Base-by-base conservation (phyloP, 2,113 vertebrate species). In the Corythornis cristatus region DNA sequence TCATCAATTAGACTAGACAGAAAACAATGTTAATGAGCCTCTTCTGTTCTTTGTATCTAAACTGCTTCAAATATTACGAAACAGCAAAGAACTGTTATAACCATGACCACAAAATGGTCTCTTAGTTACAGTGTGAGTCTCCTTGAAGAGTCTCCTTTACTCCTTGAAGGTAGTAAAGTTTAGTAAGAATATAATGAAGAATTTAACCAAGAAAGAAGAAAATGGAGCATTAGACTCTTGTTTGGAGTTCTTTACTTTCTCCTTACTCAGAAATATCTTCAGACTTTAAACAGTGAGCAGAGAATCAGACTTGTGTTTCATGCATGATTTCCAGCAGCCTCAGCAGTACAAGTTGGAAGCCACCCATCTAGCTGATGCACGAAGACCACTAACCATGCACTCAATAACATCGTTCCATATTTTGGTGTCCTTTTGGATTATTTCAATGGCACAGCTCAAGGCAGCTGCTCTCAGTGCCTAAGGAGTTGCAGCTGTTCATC, bases 401-500 rank as follows among this genome's bases (percentile, higher is more conserved):
- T 82, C 62, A 76, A 58, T 58, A 86, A 66, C 45, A 40, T 85
- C 94, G 90, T 96, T 89, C 70, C 78, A 75, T 58, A 93, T 96
- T 89, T 79, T 84, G 64, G 72, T 95, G 89, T 88, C 84, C 96
- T 95, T 94, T 92, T 95, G 83, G 90, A 92, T 82, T 89, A 93
- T 95, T 95, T 95, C 95, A 96, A 54, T 88, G 58, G 94, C 14
- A 28, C 79, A 89, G 50, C 78, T 93, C 72, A 94, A 96, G 94
- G 88, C 97, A 97, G 94, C 97, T 97, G 95, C 15, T 33, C 73
- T 96, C 74, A 89, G 48, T 82, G 84, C 75, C 93, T 97, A 97
- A 98, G 95, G 91, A 96, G 93, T 97, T 97, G 93, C 96, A 98
- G 97, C 97, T 98, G 97, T 94, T 97, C 87, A 57, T 96, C 95